Evolutionary conservation across 2,888 invertebrate genomes (phyloP), one percentile per base, ranked within the genome.

Genomic region (Philereme transversata): DNA sequence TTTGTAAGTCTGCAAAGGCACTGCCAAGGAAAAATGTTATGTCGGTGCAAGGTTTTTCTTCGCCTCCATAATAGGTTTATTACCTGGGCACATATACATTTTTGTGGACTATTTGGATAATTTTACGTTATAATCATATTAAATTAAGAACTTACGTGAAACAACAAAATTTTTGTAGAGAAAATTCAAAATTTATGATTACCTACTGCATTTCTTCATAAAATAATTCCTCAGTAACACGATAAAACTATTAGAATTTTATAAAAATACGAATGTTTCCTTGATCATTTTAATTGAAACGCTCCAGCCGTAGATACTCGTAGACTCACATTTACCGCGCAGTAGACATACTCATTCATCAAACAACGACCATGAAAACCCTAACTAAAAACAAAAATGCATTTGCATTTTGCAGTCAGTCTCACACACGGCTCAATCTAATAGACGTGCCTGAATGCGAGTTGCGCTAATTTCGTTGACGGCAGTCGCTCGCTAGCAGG

Each of bases 401-500:
- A 74, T 72, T 71, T 72, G 67, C 72, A 77, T 73, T 72, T 71
- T 72, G 67, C 72, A 77, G 78, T 78, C 73, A 75, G 77, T 73
- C 68, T 76, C 72, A 75, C 75, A 73, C 79, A 76, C 76, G 79
- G 77, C 75, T 76, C 78, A 76, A 73, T 81, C 74, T 79, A 82
- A 78, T 82, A 82, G 79, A 79, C 77, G 77, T 81, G 82, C 77
- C 82, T 77, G 79, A 83, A 78, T 79, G 81, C 78, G 82, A 77
- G 78, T 83, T 85, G 87, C 84, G 89, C 87, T 87, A 89, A 88
- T 88, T 87, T 86, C 71, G 79, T 84, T 82, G 85, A 83, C 83
- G 86, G 85, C 85, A 86, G 87, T 90, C 88, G 87, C 82, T 87
- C 84, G 84, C 88, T 77, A 83, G 88, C 90, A 88, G 88, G 90